Base-by-base conservation (phyloP, 2,888 invertebrate species). In the Epinotia nisella region DNA sequence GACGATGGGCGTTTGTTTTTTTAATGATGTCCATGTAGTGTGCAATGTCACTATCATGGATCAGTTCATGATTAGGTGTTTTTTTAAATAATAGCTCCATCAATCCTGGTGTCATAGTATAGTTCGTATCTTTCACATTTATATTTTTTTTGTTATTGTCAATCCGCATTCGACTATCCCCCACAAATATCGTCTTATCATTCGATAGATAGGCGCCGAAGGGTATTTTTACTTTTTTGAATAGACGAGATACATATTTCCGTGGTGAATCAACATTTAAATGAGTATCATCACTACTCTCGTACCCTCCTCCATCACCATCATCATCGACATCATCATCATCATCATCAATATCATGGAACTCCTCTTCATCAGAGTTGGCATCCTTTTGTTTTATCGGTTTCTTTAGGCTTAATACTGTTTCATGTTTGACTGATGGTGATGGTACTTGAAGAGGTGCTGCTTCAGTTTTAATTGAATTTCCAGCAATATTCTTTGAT, bases 301-400 rank as follows among this genome's bases (percentile, higher is more conserved):
- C 29, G 15, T 29, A 29, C 7, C 29, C 35, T 1, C 29, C 58
- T 35, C 15, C 58, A 29, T 29, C 29, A 29, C 29, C 58, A 29
- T 35, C 58, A 58, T 58, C 58, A 35, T 58, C 58, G 29, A 29
- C 24, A 21, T 55, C 55, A 19, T 55, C 55, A 19, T 55, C 55
- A 55, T 55, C 7, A 9, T 9, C 55, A 10, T 55, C 13, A n/a
- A n/a, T n/a, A 21, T 55, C 19, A 19, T 17, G 24, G 24, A 24
- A 24, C 24, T 24, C 3, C 3, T 24, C 21, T 10, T 19, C 21
- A 21, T 9, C 3, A 9, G 1, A 4, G 3, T 55, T 1, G 11
- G 9, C 1, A 17, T 55, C 19, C 21, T 53, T 53, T 10, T 19
- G 7, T 4, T 55, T 19, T 3, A 21, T 19, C n/a, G n/a, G n/a